Evolutionary conservation across 2,888 invertebrate genomes (phyloP).

Genomic region (Heliconius erato): DNA sequence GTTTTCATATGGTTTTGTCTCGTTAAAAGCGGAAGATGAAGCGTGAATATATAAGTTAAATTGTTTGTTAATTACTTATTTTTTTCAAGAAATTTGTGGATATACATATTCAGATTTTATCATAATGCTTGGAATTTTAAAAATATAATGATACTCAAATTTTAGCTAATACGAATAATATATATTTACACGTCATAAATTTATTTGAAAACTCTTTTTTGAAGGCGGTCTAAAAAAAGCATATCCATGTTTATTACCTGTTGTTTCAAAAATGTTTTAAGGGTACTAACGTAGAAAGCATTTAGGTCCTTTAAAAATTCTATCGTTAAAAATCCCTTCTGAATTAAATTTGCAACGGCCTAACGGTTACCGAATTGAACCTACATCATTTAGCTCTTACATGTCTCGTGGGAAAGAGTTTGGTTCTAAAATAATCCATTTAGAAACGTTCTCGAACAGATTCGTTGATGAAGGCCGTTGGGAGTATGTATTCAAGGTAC

Average conservation of each 20-base stretch:
- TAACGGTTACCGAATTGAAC: slow-evolving; percentile 14
- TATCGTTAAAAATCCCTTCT: not conserved
- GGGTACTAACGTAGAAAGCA: not conserved
- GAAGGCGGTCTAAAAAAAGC: not conserved
- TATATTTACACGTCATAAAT: too few relatives aligned
- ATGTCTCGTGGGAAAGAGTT: not conserved
- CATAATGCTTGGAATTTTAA: too few relatives aligned
- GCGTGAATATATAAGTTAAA: too few relatives aligned
- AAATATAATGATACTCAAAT: too few relatives aligned
- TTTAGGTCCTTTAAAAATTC: slow-evolving; percentile 3
- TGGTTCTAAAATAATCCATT: not conserved
- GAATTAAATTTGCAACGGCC: slow-evolving; percentile 19
- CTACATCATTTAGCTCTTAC: slow-evolving; percentile 15
- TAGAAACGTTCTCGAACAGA: not conserved
- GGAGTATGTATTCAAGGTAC: not conserved
- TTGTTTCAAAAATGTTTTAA: not conserved
- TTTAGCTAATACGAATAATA: too few relatives aligned
- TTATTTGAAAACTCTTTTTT: too few relatives aligned
- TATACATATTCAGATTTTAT: too few relatives aligned
- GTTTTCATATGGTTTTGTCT: too few relatives aligned
- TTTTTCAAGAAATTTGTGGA: too few relatives aligned
- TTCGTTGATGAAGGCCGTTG: not conserved
- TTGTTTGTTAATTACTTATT: too few relatives aligned
- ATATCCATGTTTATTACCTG: not conserved
- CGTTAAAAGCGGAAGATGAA: too few relatives aligned